Evolutionary conservation across 2,113 vertebrate species (phyloP).

Genomic region (Hyperoodon ampullatus): DNA sequence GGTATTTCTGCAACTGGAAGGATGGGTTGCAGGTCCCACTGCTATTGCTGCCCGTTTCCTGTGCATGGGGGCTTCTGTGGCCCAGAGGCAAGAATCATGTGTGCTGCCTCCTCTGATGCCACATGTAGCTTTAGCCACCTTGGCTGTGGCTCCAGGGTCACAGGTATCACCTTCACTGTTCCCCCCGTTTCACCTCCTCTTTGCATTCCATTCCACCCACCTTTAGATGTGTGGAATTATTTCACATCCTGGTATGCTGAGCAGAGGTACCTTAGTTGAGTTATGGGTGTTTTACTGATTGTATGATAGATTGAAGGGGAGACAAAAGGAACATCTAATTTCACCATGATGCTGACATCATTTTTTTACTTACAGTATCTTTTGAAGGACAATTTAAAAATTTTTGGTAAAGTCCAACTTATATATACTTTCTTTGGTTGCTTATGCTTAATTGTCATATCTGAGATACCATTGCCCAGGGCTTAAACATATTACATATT

Average conservation of each 20-base stretch:
- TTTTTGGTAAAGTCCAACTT: not conserved
- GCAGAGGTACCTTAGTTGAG: not conserved
- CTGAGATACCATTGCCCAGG: not conserved
- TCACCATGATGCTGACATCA: not conserved
- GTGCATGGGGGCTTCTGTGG: not conserved
- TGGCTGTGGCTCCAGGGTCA: not conserved
- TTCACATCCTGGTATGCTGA: not conserved
- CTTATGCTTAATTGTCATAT: not conserved
- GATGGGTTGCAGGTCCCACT: not conserved
- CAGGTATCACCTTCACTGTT: not conserved
- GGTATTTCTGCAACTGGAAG: not conserved
- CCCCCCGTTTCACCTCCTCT: not conserved
- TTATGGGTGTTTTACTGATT: not conserved
- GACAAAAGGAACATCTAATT: not conserved
- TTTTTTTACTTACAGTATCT: not conserved
- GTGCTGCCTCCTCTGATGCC: not conserved
- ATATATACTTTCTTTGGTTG: not conserved
- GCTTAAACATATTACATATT: not conserved
- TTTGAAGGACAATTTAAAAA: not conserved
- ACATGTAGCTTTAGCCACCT: too few species aligned
- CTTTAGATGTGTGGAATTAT: not conserved
- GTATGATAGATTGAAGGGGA: not conserved
- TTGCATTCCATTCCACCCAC: not conserved
- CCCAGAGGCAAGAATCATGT: not conserved
- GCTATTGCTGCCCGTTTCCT: too few species aligned